A percentile compares a stretch with the other conserved stretches of the same genome.
phyloP scores from a whole-genome alignment of 2,113 vertebrate species.

The Salvelinus alpinus region DNA sequence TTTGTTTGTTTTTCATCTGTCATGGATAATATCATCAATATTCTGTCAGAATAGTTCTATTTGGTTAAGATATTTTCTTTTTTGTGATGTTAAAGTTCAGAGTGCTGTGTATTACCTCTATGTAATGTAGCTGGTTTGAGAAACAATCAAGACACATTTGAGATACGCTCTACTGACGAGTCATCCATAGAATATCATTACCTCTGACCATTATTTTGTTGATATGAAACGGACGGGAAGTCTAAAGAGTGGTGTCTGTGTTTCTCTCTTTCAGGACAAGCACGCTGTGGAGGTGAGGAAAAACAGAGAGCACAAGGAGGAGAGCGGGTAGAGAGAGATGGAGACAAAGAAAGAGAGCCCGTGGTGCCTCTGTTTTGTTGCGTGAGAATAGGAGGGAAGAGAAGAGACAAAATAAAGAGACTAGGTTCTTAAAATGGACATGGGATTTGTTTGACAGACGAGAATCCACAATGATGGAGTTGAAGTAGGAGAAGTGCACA shows the following conservation, averaged over 20 bases:
- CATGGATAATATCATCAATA: not conserved
- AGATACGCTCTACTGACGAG: not conserved
- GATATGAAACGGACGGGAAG: not conserved
- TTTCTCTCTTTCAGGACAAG: constrained; percentile 83
- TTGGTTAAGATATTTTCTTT: no score
- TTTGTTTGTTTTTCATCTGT: not conserved
- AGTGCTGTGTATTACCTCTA: not conserved
- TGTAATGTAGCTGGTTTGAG: not conserved
- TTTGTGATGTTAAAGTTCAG: no score
- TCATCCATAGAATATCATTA: not conserved
- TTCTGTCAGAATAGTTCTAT: no score
- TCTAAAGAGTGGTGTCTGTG: constrained; percentile 24
- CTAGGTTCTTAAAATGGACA: no score
- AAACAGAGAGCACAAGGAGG: constrained; percentile 84
- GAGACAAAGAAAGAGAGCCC: not conserved
- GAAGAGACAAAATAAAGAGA: not conserved
- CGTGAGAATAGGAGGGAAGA: not conserved
- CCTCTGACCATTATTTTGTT: not conserved
- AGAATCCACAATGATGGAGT: not conserved
- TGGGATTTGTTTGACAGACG: not conserved
- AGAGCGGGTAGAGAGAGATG: constrained; percentile 74
- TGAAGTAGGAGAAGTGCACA: not conserved
- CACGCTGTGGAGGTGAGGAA: constrained; percentile 91
- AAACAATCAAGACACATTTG: not conserved
- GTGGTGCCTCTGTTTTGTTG: not conserved